Conservation (phyloP, 2,113 vertebrate species). For the Verasper variegatus region DNA sequence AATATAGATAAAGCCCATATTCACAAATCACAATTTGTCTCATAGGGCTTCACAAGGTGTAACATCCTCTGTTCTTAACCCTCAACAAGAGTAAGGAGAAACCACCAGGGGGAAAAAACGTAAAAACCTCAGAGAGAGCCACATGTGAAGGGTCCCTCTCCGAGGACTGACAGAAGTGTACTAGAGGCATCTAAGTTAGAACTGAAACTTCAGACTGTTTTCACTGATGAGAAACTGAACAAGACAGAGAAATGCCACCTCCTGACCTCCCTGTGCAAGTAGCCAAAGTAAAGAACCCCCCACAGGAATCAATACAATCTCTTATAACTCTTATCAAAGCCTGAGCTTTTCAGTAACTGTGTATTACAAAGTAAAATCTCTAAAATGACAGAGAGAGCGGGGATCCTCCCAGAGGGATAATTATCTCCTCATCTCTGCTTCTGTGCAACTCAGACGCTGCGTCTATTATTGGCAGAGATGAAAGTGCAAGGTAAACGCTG, state of each 20-base stretch:
- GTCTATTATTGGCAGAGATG: slow-evolving; percentile 42
- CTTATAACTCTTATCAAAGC: slow-evolving; percentile 15
- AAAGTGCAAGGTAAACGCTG: slow-evolving; percentile 40
- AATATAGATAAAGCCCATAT: no score
- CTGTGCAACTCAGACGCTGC: slow-evolving; percentile 35
- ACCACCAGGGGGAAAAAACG: no score
- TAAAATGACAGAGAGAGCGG: neutral
- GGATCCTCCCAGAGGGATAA: slow-evolving; percentile 39
- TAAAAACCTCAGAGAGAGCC: no score
- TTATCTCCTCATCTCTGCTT: slow-evolving; percentile 38
- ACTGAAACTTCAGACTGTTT: neutral
- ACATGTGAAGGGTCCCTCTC: no score
- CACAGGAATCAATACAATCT: slow-evolving; percentile 2
- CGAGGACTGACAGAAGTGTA: no score
- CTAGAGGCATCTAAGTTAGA: no score
- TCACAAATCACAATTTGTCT: no score
- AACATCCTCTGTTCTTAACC: no score
- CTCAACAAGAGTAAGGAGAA: no score
- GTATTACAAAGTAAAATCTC: slow-evolving; percentile 24
- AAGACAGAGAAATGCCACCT: neutral
- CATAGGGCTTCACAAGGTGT: no score
- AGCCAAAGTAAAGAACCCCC: neutral
- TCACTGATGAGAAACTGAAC: neutral
- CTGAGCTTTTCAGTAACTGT: slow-evolving; percentile 3
- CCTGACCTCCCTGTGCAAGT: no score